These are phyloP conservation scores for Hofmannophila pseudospretella DNA, from an alignment of 2,888 invertebrate genomes.

Conservation along the genomic window DNA sequence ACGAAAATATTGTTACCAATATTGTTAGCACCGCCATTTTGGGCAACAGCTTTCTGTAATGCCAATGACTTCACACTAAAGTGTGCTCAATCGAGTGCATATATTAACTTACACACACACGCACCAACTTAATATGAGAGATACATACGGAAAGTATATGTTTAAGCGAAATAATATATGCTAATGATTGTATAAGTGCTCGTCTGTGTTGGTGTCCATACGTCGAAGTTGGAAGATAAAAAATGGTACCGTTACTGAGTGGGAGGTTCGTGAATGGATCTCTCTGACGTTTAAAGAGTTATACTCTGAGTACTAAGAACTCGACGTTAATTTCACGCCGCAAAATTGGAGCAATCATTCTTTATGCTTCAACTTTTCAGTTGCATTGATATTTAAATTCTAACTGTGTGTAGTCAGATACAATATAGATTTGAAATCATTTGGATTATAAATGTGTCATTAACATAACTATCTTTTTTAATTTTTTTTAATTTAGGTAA, in stretches of 20 bases:
- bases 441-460: no score
- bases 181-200: conserved; percentile 32
- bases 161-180: conserved; percentile 33
- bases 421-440: no score
- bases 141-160: conserved; percentile 20
- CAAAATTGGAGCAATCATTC: conserved; percentile 1
- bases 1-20: no score
- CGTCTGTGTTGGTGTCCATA: conserved; percentile 24
- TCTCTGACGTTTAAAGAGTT: conserved; percentile 16
- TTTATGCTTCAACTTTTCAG: no score
- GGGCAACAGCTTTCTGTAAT: conserved; percentile 28
- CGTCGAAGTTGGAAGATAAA: conserved; percentile 22
- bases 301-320: conserved; percentile 26
- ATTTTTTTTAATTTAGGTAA: not conserved
- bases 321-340: conserved; percentile 8
- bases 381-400: no score
- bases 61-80: conserved; percentile 33
- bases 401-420: no score
- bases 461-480: not conserved
- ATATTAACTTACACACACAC: conserved; percentile 19
- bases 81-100: conserved; percentile 20
- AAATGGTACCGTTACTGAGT: conserved; percentile 20
- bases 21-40: conserved; percentile 35
- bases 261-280: conserved; percentile 11
- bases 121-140: not conserved